A percentile compares a stretch with the other conserved stretches of the same genome.
Evolutionary conservation across 2,113 vertebrate genomes (phyloP).

Genomic region (Rafetus swinhoei): DNA sequence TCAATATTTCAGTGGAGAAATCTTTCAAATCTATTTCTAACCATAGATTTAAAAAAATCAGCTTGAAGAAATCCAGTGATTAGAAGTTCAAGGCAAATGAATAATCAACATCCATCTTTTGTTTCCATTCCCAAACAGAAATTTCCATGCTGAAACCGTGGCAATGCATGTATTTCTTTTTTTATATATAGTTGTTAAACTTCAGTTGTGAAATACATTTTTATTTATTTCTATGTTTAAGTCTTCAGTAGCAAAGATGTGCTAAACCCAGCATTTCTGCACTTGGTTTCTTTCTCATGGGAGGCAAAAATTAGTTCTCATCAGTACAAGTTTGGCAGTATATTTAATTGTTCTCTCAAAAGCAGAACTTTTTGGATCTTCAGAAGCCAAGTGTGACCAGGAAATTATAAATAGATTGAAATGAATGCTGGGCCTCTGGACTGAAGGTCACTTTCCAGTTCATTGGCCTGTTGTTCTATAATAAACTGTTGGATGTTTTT

Average conservation of each 20-base stretch:
- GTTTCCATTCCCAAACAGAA: slow-evolving; percentile 36
- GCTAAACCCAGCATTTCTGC: not conserved
- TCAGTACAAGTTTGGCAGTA: not conserved
- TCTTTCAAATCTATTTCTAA: not conserved
- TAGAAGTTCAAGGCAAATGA: not conserved
- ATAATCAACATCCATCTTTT: not conserved
- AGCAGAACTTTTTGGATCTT: not conserved
- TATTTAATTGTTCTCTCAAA: slow-evolving; percentile 7
- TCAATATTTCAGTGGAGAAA: not conserved
- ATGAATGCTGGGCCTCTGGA: not conserved
- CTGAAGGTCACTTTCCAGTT: not conserved
- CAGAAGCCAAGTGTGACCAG: not conserved
- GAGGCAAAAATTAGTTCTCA: not conserved
- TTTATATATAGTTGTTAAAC: not conserved
- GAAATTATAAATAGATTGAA: not conserved
- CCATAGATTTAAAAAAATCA: not conserved
- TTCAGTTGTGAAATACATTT: not conserved
- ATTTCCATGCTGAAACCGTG: slow-evolving; percentile 11
- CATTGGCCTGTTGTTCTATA: fast-evolving
- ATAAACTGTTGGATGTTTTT: not conserved
- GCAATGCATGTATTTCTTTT: not conserved
- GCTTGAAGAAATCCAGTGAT: not conserved
- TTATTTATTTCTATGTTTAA: slow-evolving; percentile 26
- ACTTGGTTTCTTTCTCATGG: slow-evolving; percentile 29
- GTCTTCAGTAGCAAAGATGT: not conserved